phyloP scores from a whole-genome alignment of 2,888 invertebrate genomes.

The Aplocera efformata region DNA sequence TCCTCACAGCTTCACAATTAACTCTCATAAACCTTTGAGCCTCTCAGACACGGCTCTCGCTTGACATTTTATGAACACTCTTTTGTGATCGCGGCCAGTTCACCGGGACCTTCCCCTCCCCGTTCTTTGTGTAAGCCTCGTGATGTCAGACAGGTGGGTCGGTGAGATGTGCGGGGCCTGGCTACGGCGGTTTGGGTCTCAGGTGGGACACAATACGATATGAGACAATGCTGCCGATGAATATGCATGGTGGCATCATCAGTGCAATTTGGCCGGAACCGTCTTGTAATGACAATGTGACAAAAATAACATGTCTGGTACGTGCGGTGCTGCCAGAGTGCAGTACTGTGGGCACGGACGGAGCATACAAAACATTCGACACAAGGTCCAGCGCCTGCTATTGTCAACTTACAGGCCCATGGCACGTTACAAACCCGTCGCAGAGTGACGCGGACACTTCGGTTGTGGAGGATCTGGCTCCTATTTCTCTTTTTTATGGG shows the following conservation, averaged over 20 bases:
- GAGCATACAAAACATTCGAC: no score
- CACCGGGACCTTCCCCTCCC: slow-evolving; percentile 30
- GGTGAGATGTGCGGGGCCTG: slow-evolving; percentile 31
- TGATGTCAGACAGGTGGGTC: slow-evolving; percentile 1
- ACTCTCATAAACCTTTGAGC: slow-evolving; percentile 40
- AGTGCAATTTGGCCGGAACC: slow-evolving; percentile 71
- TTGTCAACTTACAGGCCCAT: no score
- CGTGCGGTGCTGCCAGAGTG: slow-evolving; percentile 2
- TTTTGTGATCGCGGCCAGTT: slow-evolving; percentile 47
- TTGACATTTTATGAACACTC: slow-evolving; percentile 62
- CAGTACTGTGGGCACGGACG: no score
- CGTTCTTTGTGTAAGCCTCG: background rate
- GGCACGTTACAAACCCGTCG: no score
- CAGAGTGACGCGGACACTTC: no score
- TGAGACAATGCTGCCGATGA: slow-evolving; percentile 70
- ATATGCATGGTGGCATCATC: slow-evolving; percentile 72
- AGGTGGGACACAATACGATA: slow-evolving; percentile 57
- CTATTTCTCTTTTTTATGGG: no score
- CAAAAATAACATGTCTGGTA: slow-evolving; percentile 62
- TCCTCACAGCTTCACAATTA: slow-evolving; percentile 31
- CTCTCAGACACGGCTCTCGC: slow-evolving; percentile 48
- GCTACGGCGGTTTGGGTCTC: slow-evolving; percentile 38
- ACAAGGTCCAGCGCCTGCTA: no score
- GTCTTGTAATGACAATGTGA: slow-evolving; percentile 74
- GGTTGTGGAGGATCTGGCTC: no score